Percentiles rank a stretch among this genome's conserved stretches.
Conservation (phyloP, 2,888 invertebrate species). For the Catotricha subobsoleta region DNA sequence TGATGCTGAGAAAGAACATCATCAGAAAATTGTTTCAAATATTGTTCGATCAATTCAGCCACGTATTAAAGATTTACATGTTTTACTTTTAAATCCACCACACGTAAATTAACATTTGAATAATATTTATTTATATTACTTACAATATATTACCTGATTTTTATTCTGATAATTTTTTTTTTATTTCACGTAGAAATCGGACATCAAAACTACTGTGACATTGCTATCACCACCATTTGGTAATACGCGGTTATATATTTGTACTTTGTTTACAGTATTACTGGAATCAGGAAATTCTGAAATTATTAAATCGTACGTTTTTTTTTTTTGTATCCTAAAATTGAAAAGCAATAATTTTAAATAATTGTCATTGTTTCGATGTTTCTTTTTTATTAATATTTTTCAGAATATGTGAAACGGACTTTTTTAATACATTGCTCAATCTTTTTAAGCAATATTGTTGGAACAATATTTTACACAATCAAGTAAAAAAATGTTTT, state of each 20-base stretch:
- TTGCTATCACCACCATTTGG: slow-evolving; percentile 58
- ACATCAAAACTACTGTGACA: slow-evolving; percentile 52
- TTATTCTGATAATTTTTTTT: slow-evolving; percentile 10
- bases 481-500: slow-evolving; percentile 67
- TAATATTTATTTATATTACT: background rate
- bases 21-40: slow-evolving; percentile 40
- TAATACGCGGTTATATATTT: slow-evolving; percentile 59
- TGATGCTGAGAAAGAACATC: slow-evolving; percentile 36
- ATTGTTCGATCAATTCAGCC: slow-evolving; percentile 44
- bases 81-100: slow-evolving; percentile 46
- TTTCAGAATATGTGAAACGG: slow-evolving; percentile 28
- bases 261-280: slow-evolving; percentile 59
- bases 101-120: slow-evolving; percentile 31
- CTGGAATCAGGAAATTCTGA: slow-evolving; percentile 52
- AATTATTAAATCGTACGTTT: slow-evolving; percentile 34
- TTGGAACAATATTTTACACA: slow-evolving; percentile 93
- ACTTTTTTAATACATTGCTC: slow-evolving; percentile 46
- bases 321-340: background rate
- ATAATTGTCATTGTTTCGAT: no score
- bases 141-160: background rate
- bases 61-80: slow-evolving; percentile 49
- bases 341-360: background rate
- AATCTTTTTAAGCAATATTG: slow-evolving; percentile 77
- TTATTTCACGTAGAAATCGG: slow-evolving; percentile 32
- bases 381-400: no score